Conservation (phyloP, 2,888 invertebrate species). For the Caenorhabditis sp. region DNA sequence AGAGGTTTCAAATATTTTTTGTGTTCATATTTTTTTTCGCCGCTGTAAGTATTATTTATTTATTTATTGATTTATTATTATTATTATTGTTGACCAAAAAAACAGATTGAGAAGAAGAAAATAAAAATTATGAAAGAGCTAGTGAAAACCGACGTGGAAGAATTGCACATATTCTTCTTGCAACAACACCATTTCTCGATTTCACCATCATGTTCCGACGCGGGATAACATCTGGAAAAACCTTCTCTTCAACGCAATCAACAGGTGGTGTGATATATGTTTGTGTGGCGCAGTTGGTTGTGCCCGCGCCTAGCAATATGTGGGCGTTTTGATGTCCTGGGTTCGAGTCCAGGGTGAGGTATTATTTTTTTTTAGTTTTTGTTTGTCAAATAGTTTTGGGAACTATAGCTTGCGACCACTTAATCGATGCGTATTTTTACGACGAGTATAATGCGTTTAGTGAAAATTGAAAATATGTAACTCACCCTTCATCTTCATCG, state of each 20-base stretch:
- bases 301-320: no score
- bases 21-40: no score
- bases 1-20: no score
- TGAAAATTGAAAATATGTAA: not conserved
- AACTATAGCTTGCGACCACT: no score
- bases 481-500: conserved; percentile 36
- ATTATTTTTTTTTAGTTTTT: not conserved
- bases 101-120: conserved; percentile 3
- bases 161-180: conserved; percentile 22
- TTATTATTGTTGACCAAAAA: conserved; percentile 3
- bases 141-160: not conserved
- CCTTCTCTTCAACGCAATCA: no score
- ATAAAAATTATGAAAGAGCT: not conserved
- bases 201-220: conserved; percentile 11
- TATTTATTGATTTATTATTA: conserved; percentile 13
- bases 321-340: no score
- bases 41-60: not conserved
- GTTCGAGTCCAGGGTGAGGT: no score
- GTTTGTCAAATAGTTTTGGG: no score
- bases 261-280: no score
- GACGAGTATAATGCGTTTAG: no score
- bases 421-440: no score
- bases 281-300: no score
- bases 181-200: conserved; percentile 33
- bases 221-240: conserved; percentile 23